Evolutionary conservation across 1,140 invertebrate species (phyloP).

Genomic region (Notospermus geniculatus): DNA sequence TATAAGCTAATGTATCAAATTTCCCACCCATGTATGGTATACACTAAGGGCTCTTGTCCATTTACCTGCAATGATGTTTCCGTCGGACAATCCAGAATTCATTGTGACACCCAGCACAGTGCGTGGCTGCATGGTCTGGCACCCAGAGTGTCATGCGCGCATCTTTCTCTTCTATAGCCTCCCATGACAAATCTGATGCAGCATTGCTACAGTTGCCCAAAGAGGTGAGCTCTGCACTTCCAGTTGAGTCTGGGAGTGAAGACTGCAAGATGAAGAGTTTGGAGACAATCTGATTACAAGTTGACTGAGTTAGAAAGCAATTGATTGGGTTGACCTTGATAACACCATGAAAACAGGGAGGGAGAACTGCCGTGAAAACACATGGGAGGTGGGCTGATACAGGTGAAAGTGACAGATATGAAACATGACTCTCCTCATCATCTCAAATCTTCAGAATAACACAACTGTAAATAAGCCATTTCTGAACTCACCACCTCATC

Average conservation of each 20-base stretch:
- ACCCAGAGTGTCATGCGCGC: conserved; percentile 66
- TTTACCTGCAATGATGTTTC: conserved; percentile 79
- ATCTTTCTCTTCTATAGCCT: conserved; percentile 70
- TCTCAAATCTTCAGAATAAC: too few relatives aligned
- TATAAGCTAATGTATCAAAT: background rate
- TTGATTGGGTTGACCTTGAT: too few relatives aligned
- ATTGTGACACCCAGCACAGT: conserved; percentile 75
- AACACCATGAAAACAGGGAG: too few relatives aligned
- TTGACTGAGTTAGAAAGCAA: too few relatives aligned
- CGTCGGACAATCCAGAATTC: conserved; percentile 77
- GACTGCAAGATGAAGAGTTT: too few relatives aligned
- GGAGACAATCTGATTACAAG: too few relatives aligned
- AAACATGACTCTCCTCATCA: too few relatives aligned
- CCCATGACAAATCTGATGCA: conserved; percentile 72
- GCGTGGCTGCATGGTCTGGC: conserved; percentile 79
- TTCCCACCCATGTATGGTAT: background rate
- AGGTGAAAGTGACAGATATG: too few relatives aligned
- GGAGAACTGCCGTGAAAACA: too few relatives aligned
- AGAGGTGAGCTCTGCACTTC: conserved; percentile 55
- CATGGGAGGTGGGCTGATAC: too few relatives aligned
- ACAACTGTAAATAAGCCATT: too few relatives aligned
- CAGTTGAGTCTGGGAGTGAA: conserved; percentile 51
- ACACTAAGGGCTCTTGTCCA: background rate
- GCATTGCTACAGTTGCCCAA: conserved; percentile 65
- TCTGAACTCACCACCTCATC: too few relatives aligned